Conservation (phyloP, 2,797 vertebrate genomes). For the Champsocephalus gunnari region DNA sequence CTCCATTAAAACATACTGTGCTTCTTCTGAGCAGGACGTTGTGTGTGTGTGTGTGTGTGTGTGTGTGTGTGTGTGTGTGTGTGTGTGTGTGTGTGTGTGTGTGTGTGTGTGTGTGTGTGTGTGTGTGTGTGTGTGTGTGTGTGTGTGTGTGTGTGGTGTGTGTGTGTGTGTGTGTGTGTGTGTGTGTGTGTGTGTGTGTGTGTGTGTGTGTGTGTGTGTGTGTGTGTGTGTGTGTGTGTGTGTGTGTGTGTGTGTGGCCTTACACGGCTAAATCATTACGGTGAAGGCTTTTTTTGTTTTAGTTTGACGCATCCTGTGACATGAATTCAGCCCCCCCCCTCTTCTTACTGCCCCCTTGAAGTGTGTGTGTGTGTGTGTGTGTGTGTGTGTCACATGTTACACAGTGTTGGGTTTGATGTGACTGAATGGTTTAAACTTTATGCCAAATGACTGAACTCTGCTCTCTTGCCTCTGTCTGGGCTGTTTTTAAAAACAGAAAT, state of each 20-base stretch:
- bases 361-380: constrained; percentile 22
- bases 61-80: too few relatives aligned
- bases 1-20: constrained; percentile 13
- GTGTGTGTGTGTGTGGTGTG: too few relatives aligned
- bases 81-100: too few relatives aligned
- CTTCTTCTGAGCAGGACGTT: constrained; percentile 23
- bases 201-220: constrained; percentile 17
- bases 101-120: too few relatives aligned
- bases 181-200: not conserved
- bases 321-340: constrained; percentile 41
- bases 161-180: too few relatives aligned
- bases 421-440: constrained; percentile 66
- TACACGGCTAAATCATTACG: constrained; percentile 39
- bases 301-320: constrained; percentile 48
- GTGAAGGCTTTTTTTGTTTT: constrained; percentile 48
- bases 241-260: constrained; percentile 42
- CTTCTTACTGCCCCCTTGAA: constrained; percentile 40
- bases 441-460: constrained; percentile 76
- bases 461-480: constrained; percentile 44
- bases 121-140: too few relatives aligned
- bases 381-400: constrained; percentile 34
- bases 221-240: constrained; percentile 21
- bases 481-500: constrained; percentile 28
- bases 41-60: constrained; percentile 28
- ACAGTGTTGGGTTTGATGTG: constrained; percentile 61